A percentile compares a stretch with the other conserved stretches of the same genome.
Conservation (phyloP, 2,888 invertebrate genomes). For the Oscheius onirici region DNA sequence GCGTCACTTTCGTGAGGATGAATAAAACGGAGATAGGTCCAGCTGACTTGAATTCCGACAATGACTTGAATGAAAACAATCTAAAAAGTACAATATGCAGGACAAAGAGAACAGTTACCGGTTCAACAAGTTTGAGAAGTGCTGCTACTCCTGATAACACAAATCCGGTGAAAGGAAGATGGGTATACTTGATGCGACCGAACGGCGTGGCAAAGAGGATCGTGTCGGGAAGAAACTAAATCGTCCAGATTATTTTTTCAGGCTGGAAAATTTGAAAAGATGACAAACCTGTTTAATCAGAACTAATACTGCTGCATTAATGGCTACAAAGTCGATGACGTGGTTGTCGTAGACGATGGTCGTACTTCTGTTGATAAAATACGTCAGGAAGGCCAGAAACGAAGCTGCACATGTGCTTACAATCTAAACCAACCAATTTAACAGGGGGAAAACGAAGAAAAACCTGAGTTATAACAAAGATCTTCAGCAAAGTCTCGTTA, state of each 20-base stretch:
- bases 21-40: constrained; percentile 69
- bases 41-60: constrained; percentile 64
- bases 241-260: too few relatives aligned
- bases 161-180: constrained; percentile 60
- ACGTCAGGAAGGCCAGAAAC: constrained; percentile 39
- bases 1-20: constrained; percentile 57
- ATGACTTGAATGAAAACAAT: constrained; percentile 45
- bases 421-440: constrained; percentile 21
- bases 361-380: constrained; percentile 39
- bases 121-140: constrained; percentile 25
- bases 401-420: constrained; percentile 40
- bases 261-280: not conserved
- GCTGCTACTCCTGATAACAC: constrained; percentile 41
- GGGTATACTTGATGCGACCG: constrained; percentile 68
- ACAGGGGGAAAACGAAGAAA: not conserved
- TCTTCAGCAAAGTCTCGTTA: constrained; percentile 47
- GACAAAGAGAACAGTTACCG: not conserved
- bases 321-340: constrained; percentile 49
- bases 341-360: constrained; percentile 46
- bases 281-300: constrained; percentile 63
- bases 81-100: constrained; percentile 12
- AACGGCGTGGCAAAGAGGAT: constrained; percentile 65
- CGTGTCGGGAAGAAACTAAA: constrained; percentile 67
- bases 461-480: constrained; percentile 55
- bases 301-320: constrained; percentile 60